Evolutionary conservation across 1,140 invertebrate genomes (phyloP).

Genomic region (Holcopasites calliopsidis): DNA sequence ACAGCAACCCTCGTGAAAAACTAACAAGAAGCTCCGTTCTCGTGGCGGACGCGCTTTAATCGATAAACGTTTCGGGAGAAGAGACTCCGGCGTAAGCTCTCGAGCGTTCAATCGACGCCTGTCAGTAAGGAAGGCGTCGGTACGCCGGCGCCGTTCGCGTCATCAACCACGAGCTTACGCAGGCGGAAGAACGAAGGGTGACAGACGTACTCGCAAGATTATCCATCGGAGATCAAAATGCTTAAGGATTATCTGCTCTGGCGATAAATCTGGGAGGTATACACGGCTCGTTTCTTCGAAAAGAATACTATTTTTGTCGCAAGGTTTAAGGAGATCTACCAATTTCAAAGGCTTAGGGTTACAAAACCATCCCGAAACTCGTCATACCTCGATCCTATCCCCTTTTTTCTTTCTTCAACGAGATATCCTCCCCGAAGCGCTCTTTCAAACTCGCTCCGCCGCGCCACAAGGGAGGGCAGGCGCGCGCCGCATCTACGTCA

Average conservation of each 20-base stretch:
- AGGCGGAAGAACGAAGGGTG: neutral
- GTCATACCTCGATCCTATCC: too few relatives aligned
- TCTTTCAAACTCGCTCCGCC: too few relatives aligned
- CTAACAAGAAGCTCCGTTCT: neutral
- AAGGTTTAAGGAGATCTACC: too few relatives aligned
- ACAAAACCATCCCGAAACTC: too few relatives aligned
- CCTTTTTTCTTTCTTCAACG: too few relatives aligned
- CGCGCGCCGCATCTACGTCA: conserved; percentile 68
- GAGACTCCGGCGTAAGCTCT: conserved; percentile 4
- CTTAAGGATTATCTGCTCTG: neutral
- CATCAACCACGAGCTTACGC: conserved; percentile 26
- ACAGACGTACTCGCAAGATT: neutral
- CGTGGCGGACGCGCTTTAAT: neutral
- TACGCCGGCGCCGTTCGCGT: conserved; percentile 28
- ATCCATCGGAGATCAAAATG: neutral
- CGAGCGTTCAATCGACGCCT: conserved; percentile 33
- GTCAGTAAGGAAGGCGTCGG: conserved; percentile 2
- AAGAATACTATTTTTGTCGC: too few relatives aligned
- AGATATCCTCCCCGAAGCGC: neutral
- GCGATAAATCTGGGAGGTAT: too few relatives aligned
- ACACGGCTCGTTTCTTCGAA: too few relatives aligned
- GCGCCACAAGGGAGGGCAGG: neutral
- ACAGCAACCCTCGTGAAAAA: neutral
- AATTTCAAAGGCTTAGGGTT: too few relatives aligned
- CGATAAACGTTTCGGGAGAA: conserved; percentile 20